Conservation (phyloP, 2,888 invertebrate genomes). For the Macrophya alboannulata region DNA sequence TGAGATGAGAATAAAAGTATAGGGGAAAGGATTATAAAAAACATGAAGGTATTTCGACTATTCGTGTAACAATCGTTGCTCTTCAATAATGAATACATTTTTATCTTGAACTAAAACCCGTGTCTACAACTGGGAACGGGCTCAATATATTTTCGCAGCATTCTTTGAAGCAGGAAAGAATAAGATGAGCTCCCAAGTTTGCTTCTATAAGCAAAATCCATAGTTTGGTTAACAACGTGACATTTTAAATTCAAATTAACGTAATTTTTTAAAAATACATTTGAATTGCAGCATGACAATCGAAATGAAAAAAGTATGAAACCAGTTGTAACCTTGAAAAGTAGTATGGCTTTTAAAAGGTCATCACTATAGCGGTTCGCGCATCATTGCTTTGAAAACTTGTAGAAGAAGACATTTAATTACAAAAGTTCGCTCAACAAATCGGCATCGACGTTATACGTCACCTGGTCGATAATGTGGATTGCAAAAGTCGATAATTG, state of each 20-base stretch:
- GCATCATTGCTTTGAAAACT: conserved; percentile 13
- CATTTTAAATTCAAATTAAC: not conserved
- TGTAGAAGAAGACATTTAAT: not conserved
- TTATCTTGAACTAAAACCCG: not conserved
- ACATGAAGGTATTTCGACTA: not conserved
- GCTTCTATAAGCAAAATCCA: not conserved
- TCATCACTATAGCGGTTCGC: not conserved
- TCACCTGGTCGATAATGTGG: not conserved
- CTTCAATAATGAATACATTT: not conserved
- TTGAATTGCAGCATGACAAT: not conserved
- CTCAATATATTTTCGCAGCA: not conserved
- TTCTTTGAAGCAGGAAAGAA: not conserved
- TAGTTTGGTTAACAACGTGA: not conserved
- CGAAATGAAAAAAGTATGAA: not conserved
- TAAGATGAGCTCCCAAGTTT: not conserved
- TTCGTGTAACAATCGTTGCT: not conserved
- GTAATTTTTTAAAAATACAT: not conserved
- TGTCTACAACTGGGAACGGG: not conserved
- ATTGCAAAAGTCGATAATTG: not conserved
- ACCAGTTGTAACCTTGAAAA: conserved; percentile 22
- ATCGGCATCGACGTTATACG: not conserved
- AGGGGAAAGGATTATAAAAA: not conserved
- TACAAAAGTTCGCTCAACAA: not conserved
- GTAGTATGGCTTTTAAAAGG: not conserved
- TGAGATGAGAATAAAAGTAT: not conserved